phyloP scores from a whole-genome alignment of 2,113 vertebrate genomes.

The Camelus bactrianus region DNA sequence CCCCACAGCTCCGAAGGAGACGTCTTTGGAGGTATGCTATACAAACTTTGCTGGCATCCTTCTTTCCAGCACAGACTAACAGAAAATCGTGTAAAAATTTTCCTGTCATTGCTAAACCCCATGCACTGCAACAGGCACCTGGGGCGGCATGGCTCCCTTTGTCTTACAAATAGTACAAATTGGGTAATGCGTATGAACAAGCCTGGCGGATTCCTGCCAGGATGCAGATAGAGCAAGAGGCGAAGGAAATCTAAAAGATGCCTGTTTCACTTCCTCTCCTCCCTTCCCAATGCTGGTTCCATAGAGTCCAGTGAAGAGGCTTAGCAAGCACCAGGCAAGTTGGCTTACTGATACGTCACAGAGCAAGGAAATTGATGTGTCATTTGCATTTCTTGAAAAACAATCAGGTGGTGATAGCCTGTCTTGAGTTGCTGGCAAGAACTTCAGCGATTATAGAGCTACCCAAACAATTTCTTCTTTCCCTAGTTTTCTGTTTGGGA shows the following conservation, averaged over 20 bases:
- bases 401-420: slow-evolving; percentile 35
- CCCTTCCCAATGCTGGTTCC: background rate
- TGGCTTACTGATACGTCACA: slow-evolving; percentile 43
- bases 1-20: slow-evolving; percentile 56
- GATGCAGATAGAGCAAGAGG: slow-evolving; percentile 41
- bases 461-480: slow-evolving; percentile 35
- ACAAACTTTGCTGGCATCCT: slow-evolving; percentile 72
- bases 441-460: slow-evolving; percentile 8
- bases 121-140: slow-evolving; percentile 44
- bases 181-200: slow-evolving; percentile 76
- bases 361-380: background rate
- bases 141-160: slow-evolving; percentile 53
- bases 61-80: slow-evolving; percentile 46
- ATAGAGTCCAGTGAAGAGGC: background rate
- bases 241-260: slow-evolving; percentile 36
- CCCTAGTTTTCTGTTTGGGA: slow-evolving; percentile 29
- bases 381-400: slow-evolving; percentile 68
- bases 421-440: background rate
- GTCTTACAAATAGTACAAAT: slow-evolving; percentile 77
- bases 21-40: slow-evolving; percentile 75
- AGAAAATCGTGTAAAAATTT: slow-evolving; percentile 69
- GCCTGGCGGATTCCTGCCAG: slow-evolving; percentile 57
- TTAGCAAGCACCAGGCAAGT: background rate
- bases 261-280: slow-evolving; percentile 7
- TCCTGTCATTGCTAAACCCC: slow-evolving; percentile 74